Conservation (phyloP, 2,888 invertebrate genomes). For the Timema podura region DNA sequence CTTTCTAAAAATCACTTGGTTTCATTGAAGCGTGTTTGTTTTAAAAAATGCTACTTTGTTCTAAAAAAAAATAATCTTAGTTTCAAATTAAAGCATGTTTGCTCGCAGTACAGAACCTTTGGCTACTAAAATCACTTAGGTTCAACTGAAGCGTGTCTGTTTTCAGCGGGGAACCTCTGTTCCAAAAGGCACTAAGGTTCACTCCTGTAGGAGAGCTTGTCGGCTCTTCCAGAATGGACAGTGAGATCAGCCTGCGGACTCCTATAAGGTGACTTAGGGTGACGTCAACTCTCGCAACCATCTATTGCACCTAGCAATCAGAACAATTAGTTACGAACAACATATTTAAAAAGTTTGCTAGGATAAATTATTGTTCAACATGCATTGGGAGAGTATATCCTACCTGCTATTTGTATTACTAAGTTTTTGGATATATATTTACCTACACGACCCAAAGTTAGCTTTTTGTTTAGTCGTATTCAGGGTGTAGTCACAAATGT, state of each 20-base stretch:
- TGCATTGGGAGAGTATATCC: no score
- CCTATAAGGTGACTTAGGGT: conserved; percentile 25
- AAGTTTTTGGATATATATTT: no score
- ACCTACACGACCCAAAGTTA: no score
- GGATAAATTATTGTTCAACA: no score
- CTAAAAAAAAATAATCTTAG: no score
- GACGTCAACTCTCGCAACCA: not conserved
- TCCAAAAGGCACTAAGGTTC: conserved; percentile 26
- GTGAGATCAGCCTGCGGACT: conserved; percentile 26
- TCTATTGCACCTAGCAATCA: not conserved
- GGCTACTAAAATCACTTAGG: not conserved
- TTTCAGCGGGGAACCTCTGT: conserved; percentile 28
- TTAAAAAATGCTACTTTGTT: no score
- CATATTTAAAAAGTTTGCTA: not conserved
- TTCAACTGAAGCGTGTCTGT: not conserved
- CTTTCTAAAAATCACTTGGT: no score
- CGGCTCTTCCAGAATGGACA: conserved; percentile 17
- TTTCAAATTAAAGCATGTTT: no score
- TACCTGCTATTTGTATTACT: no score
- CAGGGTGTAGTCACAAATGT: no score
- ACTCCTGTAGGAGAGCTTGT: conserved; percentile 15
- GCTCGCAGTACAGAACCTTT: not conserved
- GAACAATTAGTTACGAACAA: not conserved
- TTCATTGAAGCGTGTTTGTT: no score
- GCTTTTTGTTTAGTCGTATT: no score